Conservation (phyloP, 2,888 invertebrate species). For the Chironomus tentans region DNA sequence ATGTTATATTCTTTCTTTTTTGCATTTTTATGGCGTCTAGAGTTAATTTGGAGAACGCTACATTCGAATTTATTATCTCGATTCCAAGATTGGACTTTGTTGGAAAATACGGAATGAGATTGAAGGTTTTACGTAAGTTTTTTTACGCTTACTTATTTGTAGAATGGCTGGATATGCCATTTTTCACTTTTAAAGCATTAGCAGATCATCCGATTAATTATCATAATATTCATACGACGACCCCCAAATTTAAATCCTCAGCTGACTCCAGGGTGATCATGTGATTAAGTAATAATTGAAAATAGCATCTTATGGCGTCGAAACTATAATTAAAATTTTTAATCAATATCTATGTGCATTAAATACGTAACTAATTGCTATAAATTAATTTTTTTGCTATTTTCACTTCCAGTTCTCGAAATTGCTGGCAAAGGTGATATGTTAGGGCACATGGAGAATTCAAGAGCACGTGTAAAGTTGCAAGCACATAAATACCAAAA, state of each 20-base stretch:
- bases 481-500: constrained; percentile 34
- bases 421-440: constrained; percentile 40
- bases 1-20: neutral
- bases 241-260: too few relatives aligned
- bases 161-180: too few relatives aligned
- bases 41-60: constrained; percentile 36
- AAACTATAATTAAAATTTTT: too few relatives aligned
- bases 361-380: too few relatives aligned
- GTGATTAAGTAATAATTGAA: too few relatives aligned
- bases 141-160: neutral
- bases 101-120: constrained; percentile 38
- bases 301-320: too few relatives aligned
- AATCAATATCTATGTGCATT: too few relatives aligned
- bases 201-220: too few relatives aligned
- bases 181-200: too few relatives aligned
- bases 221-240: too few relatives aligned
- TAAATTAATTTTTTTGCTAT: too few relatives aligned
- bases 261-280: too few relatives aligned
- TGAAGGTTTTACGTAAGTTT: constrained; percentile 34
- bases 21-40: constrained; percentile 31
- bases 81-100: constrained; percentile 39
- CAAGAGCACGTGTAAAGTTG: constrained; percentile 38
- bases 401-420: constrained; percentile 32
- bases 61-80: constrained; percentile 38
- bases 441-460: constrained; percentile 38